A percentile compares a stretch with the other conserved stretches of the same genome.
Evolutionary conservation across 2,888 invertebrate species (phyloP).

Genomic region (Tanytarsus gracilentus): DNA sequence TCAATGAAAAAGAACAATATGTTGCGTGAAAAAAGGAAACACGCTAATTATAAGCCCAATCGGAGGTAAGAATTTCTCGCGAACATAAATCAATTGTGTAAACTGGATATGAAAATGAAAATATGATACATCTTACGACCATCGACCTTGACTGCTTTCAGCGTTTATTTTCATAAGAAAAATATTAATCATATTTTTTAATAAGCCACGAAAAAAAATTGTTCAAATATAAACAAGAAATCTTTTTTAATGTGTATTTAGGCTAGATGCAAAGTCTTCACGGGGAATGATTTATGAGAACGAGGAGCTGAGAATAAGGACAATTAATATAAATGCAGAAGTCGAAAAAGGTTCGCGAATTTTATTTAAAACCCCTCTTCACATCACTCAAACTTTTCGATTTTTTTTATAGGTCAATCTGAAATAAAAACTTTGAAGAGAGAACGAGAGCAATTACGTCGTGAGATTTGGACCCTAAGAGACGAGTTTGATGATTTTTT

Average conservation of each 20-base stretch:
- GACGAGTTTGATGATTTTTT: too few species aligned
- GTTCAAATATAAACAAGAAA: too few species aligned
- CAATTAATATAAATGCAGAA: conserved; percentile 87
- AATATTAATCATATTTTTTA: too few species aligned
- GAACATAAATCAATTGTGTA: neutral
- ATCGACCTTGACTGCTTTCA: neutral
- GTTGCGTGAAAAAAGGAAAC: conserved; percentile 76
- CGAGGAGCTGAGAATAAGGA: conserved; percentile 78
- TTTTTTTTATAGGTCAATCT: conserved; percentile 59
- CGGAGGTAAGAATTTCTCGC: conserved; percentile 55
- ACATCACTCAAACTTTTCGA: neutral
- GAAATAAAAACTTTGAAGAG: conserved; percentile 81
- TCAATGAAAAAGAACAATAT: conserved; percentile 45
- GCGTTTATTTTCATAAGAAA: neutral
- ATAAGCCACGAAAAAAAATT: too few species aligned
- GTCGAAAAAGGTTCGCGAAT: conserved; percentile 71
- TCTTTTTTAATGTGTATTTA: conserved; percentile 36
- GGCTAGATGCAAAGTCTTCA: conserved; percentile 82
- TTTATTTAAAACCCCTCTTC: neutral
- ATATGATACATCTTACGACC: neutral
- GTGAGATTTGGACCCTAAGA: conserved; percentile 59
- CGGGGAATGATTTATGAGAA: conserved; percentile 91
- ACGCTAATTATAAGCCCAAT: conserved; percentile 83
- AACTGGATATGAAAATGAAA: too few species aligned
- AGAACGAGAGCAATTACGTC: conserved; percentile 77